A percentile compares a stretch with the other conserved stretches of the same genome.
Evolutionary conservation across 2,888 invertebrate genomes (phyloP).

Genomic region (Penaeus monodon): DNA sequence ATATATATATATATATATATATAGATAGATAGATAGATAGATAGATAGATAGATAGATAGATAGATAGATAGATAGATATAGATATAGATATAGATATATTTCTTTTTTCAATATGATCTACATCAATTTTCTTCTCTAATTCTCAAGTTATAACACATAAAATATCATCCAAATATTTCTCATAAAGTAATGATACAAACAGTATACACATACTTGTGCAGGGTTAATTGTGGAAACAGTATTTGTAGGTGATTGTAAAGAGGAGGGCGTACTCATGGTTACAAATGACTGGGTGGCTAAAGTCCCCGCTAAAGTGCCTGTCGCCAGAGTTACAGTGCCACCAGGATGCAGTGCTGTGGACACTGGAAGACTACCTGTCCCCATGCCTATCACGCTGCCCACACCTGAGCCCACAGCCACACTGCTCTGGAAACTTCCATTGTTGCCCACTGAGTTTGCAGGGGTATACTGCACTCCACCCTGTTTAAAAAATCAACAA

Average conservation of each 20-base stretch:
- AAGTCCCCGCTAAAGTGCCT: slow-evolving; percentile 39
- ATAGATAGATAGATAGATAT: too few relatives aligned
- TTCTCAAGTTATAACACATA: too few relatives aligned
- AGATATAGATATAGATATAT: too few relatives aligned
- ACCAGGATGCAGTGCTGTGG: slow-evolving; percentile 29
- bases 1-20: too few relatives aligned
- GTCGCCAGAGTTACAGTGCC: slow-evolving; percentile 36
- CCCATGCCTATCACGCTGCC: slow-evolving; percentile 31
- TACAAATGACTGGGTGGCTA: slow-evolving; percentile 33
- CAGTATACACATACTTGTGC: slow-evolving; percentile 39
- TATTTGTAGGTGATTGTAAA: slow-evolving; percentile 30
- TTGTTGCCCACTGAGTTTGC: slow-evolving; percentile 19
- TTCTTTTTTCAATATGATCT: too few relatives aligned
- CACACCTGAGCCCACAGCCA: slow-evolving; percentile 20
- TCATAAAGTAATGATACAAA: too few relatives aligned
- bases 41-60: too few relatives aligned
- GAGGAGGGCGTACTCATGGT: slow-evolving; percentile 36
- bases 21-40: too few relatives aligned
- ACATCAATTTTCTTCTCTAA: too few relatives aligned
- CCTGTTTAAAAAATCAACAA: slow-evolving; percentile 20
- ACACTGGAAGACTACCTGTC: slow-evolving; percentile 33
- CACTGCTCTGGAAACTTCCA: slow-evolving; percentile 29
- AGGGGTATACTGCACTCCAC: slow-evolving; percentile 44
- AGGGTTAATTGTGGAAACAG: slow-evolving; percentile 49
- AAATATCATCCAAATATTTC: too few relatives aligned